Evolutionary conservation across 1,140 invertebrate genomes (phyloP), one percentile per base, ranked within the genome.

Genomic region (Papilio glaucus): DNA sequence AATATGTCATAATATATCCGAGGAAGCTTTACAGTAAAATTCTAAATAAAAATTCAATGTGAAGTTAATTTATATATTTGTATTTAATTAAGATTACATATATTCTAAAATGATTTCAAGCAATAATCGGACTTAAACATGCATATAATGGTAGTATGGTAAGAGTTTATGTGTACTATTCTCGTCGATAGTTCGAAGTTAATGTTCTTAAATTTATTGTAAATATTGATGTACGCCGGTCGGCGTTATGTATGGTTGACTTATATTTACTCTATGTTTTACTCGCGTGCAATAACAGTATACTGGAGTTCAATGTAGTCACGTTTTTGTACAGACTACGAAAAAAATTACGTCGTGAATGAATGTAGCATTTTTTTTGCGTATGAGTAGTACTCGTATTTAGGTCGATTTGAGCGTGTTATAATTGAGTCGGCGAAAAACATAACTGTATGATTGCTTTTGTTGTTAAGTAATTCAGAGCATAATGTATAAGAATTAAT

Each of bases 61-160:
- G 62, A 61, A 72, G 18, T 24, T 60, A 68, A 72, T 78, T 37
- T 71, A 72, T 79, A 77, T 79, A 75, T 79, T 77, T 77, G 71
- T 79, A 79, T 61, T 71, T 77, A 75, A 61, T 69, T 29, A 71
- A 37, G 60, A 72, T 67, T 70, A 45, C 65, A 49, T 73, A 71
- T 73, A 73, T 73, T 73, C 71, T 73, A 26, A 41, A 68, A 39
- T 65, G 71, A 74, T 73, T 73, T 70, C 68, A 39, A 39, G 41
- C 38, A 57, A 79, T 53, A 72, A 71, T 9, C 15, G 33, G 60
- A 72, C 60, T 33, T 45, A 53, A 57, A 21, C 1, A 26, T 13
- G 21, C 68, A 73, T 39, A 26, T 41, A 24, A 42, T 12, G 18
- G 38, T 24, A 57, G 49, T 24, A 57, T 57, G 21, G 12, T 57